These are phyloP conservation scores for Meda fulgida DNA, from an alignment of 2,797 vertebrate species.

Conservation along the genomic window DNA sequence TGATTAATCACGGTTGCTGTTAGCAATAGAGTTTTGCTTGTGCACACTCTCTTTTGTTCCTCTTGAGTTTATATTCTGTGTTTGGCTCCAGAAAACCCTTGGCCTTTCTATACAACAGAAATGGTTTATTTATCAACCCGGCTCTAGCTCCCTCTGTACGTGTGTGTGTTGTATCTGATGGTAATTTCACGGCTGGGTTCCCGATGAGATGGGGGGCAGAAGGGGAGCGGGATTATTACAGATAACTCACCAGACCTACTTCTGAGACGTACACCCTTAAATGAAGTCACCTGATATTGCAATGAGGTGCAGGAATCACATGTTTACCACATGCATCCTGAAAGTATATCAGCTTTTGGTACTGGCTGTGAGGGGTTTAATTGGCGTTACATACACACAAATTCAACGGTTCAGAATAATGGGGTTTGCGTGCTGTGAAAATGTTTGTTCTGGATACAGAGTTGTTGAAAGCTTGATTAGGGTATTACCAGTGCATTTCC, in stretches of 20 bases:
- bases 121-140: slow-evolving; percentile 59
- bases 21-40: slow-evolving; percentile 32
- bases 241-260: slow-evolving; percentile 62
- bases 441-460: slow-evolving; percentile 76
- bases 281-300: slow-evolving; percentile 35
- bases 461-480: slow-evolving; percentile 74
- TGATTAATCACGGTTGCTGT: slow-evolving; percentile 12
- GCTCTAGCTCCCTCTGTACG: slow-evolving; percentile 13
- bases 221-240: slow-evolving; percentile 69
- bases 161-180: slow-evolving; percentile 71
- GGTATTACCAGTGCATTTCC: slow-evolving; percentile 70
- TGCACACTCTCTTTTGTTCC: slow-evolving; percentile 28
- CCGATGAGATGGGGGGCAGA: slow-evolving; percentile 57
- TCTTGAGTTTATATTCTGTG: slow-evolving; percentile 52
- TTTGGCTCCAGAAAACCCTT: slow-evolving; percentile 50
- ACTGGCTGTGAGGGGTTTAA: not conserved
- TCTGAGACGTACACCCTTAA: slow-evolving; percentile 47
- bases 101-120: slow-evolving; percentile 47
- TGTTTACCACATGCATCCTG: slow-evolving; percentile 53
- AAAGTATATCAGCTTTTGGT: slow-evolving; percentile 53
- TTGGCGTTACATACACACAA: slow-evolving; percentile 1
- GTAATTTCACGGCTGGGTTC: slow-evolving; percentile 77
- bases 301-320: slow-evolving; percentile 15
- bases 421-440: slow-evolving; percentile 73
- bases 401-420: slow-evolving; percentile 58